Evolutionary conservation across 2,113 vertebrate species (phyloP), one percentile per base, ranked within the genome.

Genomic region (Dasyurus viverrinus): DNA sequence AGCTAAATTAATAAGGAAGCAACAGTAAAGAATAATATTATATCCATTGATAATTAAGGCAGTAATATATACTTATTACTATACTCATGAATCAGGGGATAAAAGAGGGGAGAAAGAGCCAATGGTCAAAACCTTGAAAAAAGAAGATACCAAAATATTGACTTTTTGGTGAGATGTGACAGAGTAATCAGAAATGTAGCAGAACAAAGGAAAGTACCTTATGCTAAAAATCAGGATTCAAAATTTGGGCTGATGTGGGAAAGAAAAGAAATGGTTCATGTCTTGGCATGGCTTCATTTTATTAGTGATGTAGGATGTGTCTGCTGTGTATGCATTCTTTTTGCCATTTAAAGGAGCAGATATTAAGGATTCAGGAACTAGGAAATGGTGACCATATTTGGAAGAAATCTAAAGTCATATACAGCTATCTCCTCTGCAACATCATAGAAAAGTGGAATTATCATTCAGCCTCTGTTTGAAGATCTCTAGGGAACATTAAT

Each of bases 1-100:
- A 92, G n/a, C 92, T 91, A 91, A 91, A 94, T 19, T 91, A 54
- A 26, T 91, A 68, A 68, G 60, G 30, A 68, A 68, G 30, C 27
- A 68, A 68, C 30, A 68, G 30, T 36, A 68, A 60, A 60, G 11
- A 60, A 11, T 68, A 11, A 68, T 36, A 68, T 27, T 68, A 68
- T 11, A 68, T 36, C 36, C 11, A 14, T 68, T 68, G 27, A 68
- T 36, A 36, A 12, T 11, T 68, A 68, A 36, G 60, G 30, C 30
- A 16, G 60, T n/a, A n/a, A n/a, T n/a, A 11, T 11, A 36, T 36
- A 36, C 11, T 10, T 68, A 68, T 36, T 14, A 2, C 10, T 68
- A 14, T 10, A 68, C 27, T 68, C 27, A 68, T 60, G 57, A 60
- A 60, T 27, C 27, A 30, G 9, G 57, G 14, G 26, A 27, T 11